phyloP scores from a whole-genome alignment of 2,888 invertebrate genomes.

The Timema podura region DNA sequence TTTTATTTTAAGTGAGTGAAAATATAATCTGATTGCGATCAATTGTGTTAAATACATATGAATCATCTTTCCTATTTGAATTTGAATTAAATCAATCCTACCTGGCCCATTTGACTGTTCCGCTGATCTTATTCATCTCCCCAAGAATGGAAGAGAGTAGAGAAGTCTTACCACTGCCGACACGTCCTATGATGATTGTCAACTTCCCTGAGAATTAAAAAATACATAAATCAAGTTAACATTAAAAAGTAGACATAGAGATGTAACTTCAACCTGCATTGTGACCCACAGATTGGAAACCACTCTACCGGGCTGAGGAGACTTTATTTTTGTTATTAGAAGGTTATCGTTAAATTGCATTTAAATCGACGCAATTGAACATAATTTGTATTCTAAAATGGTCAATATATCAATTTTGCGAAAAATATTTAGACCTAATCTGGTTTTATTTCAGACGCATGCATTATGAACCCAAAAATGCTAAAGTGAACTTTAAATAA shows the following conservation, averaged over 20 bases:
- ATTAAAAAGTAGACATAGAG: not conserved
- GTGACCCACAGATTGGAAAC: not conserved
- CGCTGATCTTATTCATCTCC: conserved; percentile 67
- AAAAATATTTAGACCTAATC: too few relatives aligned
- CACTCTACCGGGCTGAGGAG: too few relatives aligned
- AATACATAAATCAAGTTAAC: conserved; percentile 1
- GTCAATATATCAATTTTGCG: too few relatives aligned
- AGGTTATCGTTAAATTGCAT: not conserved
- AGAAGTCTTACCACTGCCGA: conserved; percentile 78
- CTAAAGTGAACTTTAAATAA: too few relatives aligned
- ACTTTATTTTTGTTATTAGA: not conserved
- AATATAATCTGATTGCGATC: too few relatives aligned
- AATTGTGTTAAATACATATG: too few relatives aligned
- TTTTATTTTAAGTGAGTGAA: too few relatives aligned
- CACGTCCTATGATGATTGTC: conserved; percentile 72
- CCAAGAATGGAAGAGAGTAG: conserved; percentile 71
- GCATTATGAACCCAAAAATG: too few relatives aligned
- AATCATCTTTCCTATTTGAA: too few relatives aligned
- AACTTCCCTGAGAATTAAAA: conserved; percentile 52
- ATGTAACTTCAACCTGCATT: not conserved
- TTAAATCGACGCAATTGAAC: conserved; percentile 8
- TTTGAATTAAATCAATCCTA: conserved; percentile 41
- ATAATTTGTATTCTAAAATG: too few relatives aligned
- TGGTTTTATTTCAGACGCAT: too few relatives aligned
- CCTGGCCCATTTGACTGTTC: conserved; percentile 62